Base-by-base conservation (phyloP, 2,113 vertebrate species). In the Boulengeromyrus knoepffleri region DNA sequence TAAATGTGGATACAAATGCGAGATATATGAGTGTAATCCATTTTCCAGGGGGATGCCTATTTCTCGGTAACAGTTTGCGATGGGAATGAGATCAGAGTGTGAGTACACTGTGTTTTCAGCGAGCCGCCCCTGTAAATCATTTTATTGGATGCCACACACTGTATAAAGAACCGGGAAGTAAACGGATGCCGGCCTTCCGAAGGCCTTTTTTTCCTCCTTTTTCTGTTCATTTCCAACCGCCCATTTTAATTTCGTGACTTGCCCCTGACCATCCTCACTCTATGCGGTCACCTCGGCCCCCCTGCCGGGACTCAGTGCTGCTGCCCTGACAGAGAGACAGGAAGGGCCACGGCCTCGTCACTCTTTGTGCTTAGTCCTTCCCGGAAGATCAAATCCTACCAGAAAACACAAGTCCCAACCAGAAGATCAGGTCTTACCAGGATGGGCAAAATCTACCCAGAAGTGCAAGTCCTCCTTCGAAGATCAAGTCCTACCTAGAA, bases 241-340 rank as follows among this genome's bases (percentile, higher is more conserved):
- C 49, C 27, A n/a, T 52, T 53, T 87, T 87, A 56, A 36, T 56
- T 87, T n/a, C 4, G n/a, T 50, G 21, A 46, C 39, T 45, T 39
- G 15, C 52, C 52, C 19, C 52, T 53, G 52, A 85, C 12, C 84
- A 19, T 85, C 45, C 45, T 85, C 84, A 17, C 21, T 27, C 46
- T 85, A 15, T 85, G 45, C n/a, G 3, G 13, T 89, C 91, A 89
- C 85, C 85, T 89, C 4, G 89, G 90, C 86, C 90, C 74, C 36
- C 89, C 91, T 9, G 7, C 56, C 7, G 0, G 56, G 1, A 7
- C 21, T 58, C 12, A 8, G 19, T 24, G 6, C 19, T 58, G 56
- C 7, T 58, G 21, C 21, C 21, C 56, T n/a, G 56, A n/a, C 24
- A n/a, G 24, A 17, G 58, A 62, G 2, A 8, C 56, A 24, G 56